A percentile compares a stretch with the other conserved stretches of the same genome.
Conservation (phyloP, 92 coral and sea anemone species). For the Porites lobata region DNA sequence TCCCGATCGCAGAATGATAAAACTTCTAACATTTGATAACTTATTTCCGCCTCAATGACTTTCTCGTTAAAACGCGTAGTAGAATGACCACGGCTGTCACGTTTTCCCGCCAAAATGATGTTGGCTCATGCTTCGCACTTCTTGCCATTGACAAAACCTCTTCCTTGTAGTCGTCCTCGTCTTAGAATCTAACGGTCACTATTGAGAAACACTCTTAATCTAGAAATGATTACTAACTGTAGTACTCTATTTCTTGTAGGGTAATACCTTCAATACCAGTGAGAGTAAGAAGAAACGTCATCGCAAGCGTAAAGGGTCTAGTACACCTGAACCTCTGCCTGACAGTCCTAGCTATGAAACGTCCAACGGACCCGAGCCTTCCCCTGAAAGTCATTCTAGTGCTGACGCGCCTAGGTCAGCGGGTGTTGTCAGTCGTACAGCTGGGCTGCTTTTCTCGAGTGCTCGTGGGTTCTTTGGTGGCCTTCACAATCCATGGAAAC, state of each 20-base stretch:
- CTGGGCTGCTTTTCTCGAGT: slow-evolving; percentile 91
- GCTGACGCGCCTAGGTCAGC: slow-evolving; percentile 54
- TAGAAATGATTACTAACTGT: background rate
- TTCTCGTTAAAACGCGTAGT: too few species aligned
- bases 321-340: slow-evolving; percentile 11
- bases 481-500: slow-evolving; percentile 57
- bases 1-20: too few species aligned
- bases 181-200: too few species aligned
- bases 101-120: too few species aligned
- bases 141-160: too few species aligned
- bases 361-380: slow-evolving; percentile 18
- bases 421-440: slow-evolving; percentile 85
- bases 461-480: slow-evolving; percentile 84
- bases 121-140: too few species aligned
- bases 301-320: slow-evolving; percentile 63
- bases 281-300: slow-evolving; percentile 59
- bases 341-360: slow-evolving; percentile 39
- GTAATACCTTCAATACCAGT: slow-evolving; percentile 7
- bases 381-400: slow-evolving; percentile 33
- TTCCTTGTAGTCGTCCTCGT: too few species aligned
- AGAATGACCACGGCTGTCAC: too few species aligned
- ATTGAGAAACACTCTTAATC: background rate
- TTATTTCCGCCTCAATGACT: too few species aligned
- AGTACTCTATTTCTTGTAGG: background rate
- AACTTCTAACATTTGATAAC: too few species aligned